Percentiles rank a stretch among this genome's conserved stretches.
These are phyloP conservation scores for Volucella bombylans DNA, from an alignment of 2,888 invertebrate species.

Conservation along the genomic window DNA sequence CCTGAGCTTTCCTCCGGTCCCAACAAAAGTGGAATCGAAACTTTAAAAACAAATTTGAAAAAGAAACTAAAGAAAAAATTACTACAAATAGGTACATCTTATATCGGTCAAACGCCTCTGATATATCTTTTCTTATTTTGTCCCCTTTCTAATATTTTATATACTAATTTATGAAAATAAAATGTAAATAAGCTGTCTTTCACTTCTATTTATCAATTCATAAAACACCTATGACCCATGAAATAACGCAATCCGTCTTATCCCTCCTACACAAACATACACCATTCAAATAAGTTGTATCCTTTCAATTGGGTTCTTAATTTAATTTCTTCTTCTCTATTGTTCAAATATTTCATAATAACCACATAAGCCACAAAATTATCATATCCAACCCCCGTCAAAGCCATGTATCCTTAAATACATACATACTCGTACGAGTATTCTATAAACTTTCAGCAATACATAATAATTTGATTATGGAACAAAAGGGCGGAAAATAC, in stretches of 20 bases:
- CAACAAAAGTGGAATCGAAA: no score
- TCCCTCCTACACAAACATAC: not conserved
- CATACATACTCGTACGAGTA: not conserved
- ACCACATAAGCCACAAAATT: constrained; percentile 63
- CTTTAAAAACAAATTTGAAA: no score
- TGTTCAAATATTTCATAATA: constrained; percentile 65
- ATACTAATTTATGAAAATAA: no score
- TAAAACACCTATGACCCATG: constrained; percentile 8
- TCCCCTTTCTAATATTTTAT: no score
- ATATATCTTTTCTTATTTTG: no score
- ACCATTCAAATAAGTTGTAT: not conserved
- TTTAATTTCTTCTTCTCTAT: constrained; percentile 53
- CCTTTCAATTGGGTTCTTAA: constrained; percentile 56
- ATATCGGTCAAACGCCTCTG: no score
- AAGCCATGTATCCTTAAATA: constrained; percentile 17
- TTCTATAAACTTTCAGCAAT: constrained; percentile 35
- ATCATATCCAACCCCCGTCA: constrained; percentile 28
- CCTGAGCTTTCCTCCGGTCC: no score
- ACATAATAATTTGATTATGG: constrained; percentile 71
- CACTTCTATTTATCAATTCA: not conserved
- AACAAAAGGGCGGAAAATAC: constrained; percentile 70
- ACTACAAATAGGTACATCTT: no score
- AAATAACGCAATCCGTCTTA: not conserved
- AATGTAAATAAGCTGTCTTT: no score
- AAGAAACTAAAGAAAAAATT: no score